Evolutionary conservation across 2,113 vertebrate genomes (phyloP), one percentile per base, ranked within the genome.

Genomic region (Gadus macrocephalus): DNA sequence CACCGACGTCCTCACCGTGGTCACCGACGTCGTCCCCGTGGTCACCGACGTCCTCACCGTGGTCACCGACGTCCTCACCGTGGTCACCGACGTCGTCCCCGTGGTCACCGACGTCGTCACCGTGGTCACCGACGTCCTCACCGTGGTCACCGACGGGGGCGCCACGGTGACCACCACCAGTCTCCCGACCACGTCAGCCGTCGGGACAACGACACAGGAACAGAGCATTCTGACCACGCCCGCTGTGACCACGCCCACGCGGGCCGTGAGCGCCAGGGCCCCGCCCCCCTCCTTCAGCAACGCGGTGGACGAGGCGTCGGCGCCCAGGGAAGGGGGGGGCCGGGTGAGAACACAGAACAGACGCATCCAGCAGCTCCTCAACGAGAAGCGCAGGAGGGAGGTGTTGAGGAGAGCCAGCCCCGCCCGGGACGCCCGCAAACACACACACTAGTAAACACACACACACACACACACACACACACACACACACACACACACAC

Each of bases 311-410:
- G 89, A 86, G 75, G 82, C 93, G 4, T 90, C 90, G 31, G 90
- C 25, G 25, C 25, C 25, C 25, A 25, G 90, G 81, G 86, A 91
- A 0, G 86, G 91, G 2, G 69, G 86, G 0, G 68, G 64, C 55
- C 74, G 69, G 0, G 80, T 79, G 66, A 94, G 89, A 89, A 99
- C 95, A 3, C 94, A 92, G 74, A 98, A 98, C 92, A 94, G 92
- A 86, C 91, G 95, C 63, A 98, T 99, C 83, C 95, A 98, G 76
- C 89, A 96, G 89, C 91, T 99, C 72, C 92, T 99, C 19, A 94
- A 93, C 1, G 95, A 96, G 81, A 95, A 92, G 75, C 90, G 85
- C 0, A 81, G 65, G 2, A 58, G 16, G 14, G 9, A 58, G 15
- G 15, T 3, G 55, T 17, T 58, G 55, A 58, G 4, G 16, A 14